phyloP scores from a whole-genome alignment of 2,113 vertebrate species.

The Onychostoma macrolepis region DNA sequence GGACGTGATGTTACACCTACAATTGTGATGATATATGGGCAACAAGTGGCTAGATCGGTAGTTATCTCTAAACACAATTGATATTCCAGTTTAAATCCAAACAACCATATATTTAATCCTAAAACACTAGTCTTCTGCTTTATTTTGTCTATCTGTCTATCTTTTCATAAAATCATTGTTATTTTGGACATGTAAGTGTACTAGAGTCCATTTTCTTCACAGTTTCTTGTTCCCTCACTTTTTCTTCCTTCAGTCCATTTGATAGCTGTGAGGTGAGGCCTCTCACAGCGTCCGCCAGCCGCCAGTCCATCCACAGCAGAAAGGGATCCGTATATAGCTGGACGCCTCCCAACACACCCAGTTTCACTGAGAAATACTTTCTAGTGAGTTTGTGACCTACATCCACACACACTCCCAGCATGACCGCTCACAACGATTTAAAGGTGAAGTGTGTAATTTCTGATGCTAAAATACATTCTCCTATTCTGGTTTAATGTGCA shows the following conservation, averaged over 20 bases:
- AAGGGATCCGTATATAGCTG: slow-evolving; percentile 88
- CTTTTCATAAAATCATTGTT: neutral
- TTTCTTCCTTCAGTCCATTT: slow-evolving; percentile 80
- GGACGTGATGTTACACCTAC: slow-evolving; percentile 2
- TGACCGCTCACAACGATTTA: neutral
- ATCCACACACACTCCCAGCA: neutral
- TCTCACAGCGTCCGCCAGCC: slow-evolving; percentile 77
- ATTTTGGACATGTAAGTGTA: neutral
- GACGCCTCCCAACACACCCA: slow-evolving; percentile 90
- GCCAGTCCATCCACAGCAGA: slow-evolving; percentile 82
- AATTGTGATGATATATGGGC: neutral
- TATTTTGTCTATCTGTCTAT: neutral
- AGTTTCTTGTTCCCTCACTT: slow-evolving; percentile 1
- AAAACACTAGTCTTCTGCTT: neutral
- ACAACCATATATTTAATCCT: slow-evolving; percentile 17
- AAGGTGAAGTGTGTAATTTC: slow-evolving; percentile 9
- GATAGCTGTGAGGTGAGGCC: slow-evolving; percentile 79
- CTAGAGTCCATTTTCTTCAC: neutral
- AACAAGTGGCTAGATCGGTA: neutral
- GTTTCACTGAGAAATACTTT: slow-evolving; percentile 92
- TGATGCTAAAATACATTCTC: slow-evolving; percentile 6
- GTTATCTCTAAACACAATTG: neutral
- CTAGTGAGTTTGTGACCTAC: slow-evolving; percentile 76
- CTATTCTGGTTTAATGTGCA: neutral
- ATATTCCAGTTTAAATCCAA: slow-evolving; percentile 26